Percentiles rank a stretch among this genome's conserved stretches.
phyloP scores from a whole-genome alignment of 1,140 invertebrate genomes.

The Aphelenchoides besseyi region DNA sequence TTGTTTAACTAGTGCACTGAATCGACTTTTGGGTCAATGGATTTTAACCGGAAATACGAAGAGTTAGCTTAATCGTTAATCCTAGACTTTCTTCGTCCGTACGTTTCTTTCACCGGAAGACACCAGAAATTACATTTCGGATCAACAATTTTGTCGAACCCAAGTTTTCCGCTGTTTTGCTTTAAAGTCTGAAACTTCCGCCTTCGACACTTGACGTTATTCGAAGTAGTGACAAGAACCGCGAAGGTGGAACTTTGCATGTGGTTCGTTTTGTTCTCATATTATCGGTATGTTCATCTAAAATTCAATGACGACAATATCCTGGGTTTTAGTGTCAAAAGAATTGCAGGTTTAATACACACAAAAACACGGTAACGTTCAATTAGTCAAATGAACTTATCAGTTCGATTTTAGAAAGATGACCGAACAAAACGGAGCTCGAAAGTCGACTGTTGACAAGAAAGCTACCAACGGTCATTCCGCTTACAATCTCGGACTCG shows the following conservation, averaged over 20 bases:
- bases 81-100: no score
- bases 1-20: no score
- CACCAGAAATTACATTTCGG: no score
- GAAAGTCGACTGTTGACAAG: background rate
- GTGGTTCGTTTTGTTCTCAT: constrained; percentile 15
- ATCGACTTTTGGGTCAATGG: no score
- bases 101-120: no score
- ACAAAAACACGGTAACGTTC: background rate
- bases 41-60: no score
- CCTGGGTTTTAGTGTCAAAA: constrained; percentile 2
- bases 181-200: no score
- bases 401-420: background rate
- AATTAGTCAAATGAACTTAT: background rate
- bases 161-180: no score
- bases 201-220: no score
- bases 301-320: background rate
- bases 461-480: background rate
- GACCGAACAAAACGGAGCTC: background rate
- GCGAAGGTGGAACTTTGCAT: background rate
- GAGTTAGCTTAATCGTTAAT: no score
- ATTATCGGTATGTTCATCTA: background rate
- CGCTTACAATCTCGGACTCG: background rate
- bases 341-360: background rate
- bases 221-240: no score
- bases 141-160: no score